These are phyloP conservation scores for Ganaspis brasiliensis DNA, from an alignment of 2,888 invertebrate genomes.

Conservation along the genomic window DNA sequence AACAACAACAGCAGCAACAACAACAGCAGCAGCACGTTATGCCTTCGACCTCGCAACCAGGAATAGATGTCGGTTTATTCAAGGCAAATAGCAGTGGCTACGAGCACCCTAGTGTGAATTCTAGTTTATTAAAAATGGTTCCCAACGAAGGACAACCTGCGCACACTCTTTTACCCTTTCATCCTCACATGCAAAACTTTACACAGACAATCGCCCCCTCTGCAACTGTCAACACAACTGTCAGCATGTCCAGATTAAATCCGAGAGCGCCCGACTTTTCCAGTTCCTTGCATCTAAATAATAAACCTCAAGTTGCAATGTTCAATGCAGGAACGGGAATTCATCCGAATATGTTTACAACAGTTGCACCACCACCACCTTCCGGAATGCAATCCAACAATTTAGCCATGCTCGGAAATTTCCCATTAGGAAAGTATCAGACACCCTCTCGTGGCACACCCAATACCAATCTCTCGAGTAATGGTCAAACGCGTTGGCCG, in stretches of 20 bases:
- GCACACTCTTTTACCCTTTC: conserved; percentile 72
- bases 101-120: conserved; percentile 74
- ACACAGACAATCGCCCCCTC: conserved; percentile 73
- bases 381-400: conserved; percentile 73
- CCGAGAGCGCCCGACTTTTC: conserved; percentile 91
- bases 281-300: conserved; percentile 80
- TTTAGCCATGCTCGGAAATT: conserved; percentile 74
- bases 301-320: conserved; percentile 76
- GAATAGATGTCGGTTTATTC: conserved; percentile 73
- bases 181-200: conserved; percentile 75
- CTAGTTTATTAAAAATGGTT: conserved; percentile 80
- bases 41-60: conserved; percentile 72
- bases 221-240: conserved; percentile 80
- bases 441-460: conserved; percentile 55
- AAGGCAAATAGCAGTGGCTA: conserved; percentile 71
- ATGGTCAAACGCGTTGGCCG: conserved; percentile 76
- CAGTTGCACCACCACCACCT: conserved; percentile 72
- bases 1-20: too few species aligned
- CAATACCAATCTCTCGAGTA: conserved; percentile 66
- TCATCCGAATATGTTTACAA: conserved; percentile 76
- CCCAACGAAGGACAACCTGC: conserved; percentile 73
- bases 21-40: conserved; percentile 73
- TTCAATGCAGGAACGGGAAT: conserved; percentile 68
- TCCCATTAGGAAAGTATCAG: conserved; percentile 76
- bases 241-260: conserved; percentile 87